Conservation (phyloP, 2,113 vertebrate genomes). For the Apodemus sylvaticus region DNA sequence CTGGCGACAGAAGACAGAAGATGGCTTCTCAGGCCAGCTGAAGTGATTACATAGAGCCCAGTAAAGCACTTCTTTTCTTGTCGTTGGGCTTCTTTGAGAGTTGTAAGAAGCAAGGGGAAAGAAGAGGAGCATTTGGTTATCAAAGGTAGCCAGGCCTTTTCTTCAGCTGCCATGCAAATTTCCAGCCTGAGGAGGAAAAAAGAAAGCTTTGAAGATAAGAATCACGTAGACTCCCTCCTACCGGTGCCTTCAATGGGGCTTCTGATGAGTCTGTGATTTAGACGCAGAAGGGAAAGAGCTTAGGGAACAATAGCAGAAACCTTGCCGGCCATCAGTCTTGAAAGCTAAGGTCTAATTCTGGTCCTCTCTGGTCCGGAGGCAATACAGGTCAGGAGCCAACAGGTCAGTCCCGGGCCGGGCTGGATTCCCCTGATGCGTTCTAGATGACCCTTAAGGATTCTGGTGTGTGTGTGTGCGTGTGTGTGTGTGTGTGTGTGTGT, state of each 20-base stretch:
- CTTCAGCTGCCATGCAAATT: conserved; percentile 65
- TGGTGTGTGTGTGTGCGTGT: background rate
- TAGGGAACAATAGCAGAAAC: background rate
- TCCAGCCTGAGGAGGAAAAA: conserved; percentile 12
- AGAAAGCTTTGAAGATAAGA: conserved; percentile 71
- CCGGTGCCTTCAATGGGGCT: background rate
- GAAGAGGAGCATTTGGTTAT: conserved; percentile 64
- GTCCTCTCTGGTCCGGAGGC: conserved; percentile 12
- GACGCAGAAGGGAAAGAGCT: background rate
- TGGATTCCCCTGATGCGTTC: background rate
- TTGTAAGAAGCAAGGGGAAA: conserved; percentile 46
- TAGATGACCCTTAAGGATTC: background rate
- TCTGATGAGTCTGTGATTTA: conserved; percentile 57
- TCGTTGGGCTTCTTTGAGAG: conserved; percentile 56
- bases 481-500: background rate
- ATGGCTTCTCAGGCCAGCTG: background rate
- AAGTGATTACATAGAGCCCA: background rate
- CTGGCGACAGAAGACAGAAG: background rate
- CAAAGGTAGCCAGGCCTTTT: conserved; percentile 69
- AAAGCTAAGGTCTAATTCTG: background rate
- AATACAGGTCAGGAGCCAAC: background rate
- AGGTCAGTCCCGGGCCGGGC: background rate
- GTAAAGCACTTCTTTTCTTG: background rate
- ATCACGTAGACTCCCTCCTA: background rate
- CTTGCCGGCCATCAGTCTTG: background rate